Evolutionary conservation across 2,797 vertebrate genomes (phyloP).

Genomic region (Brotula barbata): DNA sequence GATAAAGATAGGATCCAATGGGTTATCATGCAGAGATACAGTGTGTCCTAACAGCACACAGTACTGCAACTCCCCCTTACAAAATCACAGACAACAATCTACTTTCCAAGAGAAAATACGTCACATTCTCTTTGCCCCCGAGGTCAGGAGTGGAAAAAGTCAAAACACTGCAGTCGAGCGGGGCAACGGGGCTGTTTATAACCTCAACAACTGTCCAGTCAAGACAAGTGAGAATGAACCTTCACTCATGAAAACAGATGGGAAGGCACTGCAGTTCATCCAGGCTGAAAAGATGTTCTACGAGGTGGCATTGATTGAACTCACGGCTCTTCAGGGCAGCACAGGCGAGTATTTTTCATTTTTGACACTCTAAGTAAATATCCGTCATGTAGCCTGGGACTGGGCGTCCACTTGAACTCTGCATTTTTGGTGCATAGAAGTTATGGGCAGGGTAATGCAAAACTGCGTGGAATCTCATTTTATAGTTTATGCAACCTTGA

Average conservation of each 20-base stretch:
- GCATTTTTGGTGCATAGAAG: not conserved
- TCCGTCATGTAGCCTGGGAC: not conserved
- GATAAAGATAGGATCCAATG: not conserved
- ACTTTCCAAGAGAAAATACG: not conserved
- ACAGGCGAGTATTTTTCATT: conserved; percentile 78
- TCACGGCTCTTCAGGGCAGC: conserved; percentile 72
- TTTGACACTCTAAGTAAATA: not conserved
- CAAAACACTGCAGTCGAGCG: conserved; percentile 19
- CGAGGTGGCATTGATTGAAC: conserved; percentile 80
- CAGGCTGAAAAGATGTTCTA: conserved; percentile 84
- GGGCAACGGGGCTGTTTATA: conserved; percentile 54
- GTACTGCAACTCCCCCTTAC: too few relatives aligned
- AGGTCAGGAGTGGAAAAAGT: conserved; percentile 2
- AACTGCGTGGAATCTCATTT: not conserved
- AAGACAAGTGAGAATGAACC: conserved; percentile 71
- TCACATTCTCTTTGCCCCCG: conserved; percentile 22
- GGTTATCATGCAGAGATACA: too few relatives aligned
- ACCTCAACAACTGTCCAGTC: conserved; percentile 70
- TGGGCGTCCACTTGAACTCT: not conserved
- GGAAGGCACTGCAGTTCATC: conserved; percentile 80
- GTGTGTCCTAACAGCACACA: too few relatives aligned
- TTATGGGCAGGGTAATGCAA: not conserved
- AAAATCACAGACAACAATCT: conserved; percentile 18
- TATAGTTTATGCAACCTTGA: not conserved
- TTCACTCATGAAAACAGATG: conserved; percentile 82